A percentile compares a stretch with the other conserved stretches of the same genome.
phyloP scores from a whole-genome alignment of 2,113 vertebrate species.

The Bufo bufo region DNA sequence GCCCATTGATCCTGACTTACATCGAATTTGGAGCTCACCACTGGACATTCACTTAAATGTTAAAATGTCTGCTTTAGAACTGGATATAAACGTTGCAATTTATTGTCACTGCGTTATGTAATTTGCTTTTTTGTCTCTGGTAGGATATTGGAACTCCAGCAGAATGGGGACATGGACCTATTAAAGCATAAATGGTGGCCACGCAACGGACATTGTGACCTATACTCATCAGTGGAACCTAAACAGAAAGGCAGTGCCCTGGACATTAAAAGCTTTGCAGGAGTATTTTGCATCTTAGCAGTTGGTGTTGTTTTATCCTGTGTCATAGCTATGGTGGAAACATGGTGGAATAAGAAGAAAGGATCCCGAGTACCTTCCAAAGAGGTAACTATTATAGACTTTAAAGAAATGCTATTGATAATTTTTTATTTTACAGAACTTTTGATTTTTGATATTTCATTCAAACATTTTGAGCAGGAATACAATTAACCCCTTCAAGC shows the following conservation, averaged over 20 bases:
- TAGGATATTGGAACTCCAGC: slow-evolving; percentile 98
- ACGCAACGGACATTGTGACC: slow-evolving; percentile 90
- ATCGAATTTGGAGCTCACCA: no score
- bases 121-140: slow-evolving; percentile 59
- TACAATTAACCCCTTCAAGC: neutral
- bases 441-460: neutral
- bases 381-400: slow-evolving; percentile 82
- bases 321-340: slow-evolving; percentile 97
- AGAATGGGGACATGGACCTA: slow-evolving; percentile 96
- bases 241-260: slow-evolving; percentile 89
- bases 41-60: neutral
- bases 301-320: slow-evolving; percentile 97
- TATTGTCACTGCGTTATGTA: neutral
- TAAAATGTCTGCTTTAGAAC: neutral
- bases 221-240: slow-evolving; percentile 87
- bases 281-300: slow-evolving; percentile 96
- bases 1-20: no score
- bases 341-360: slow-evolving; percentile 97
- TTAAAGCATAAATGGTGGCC: slow-evolving; percentile 99
- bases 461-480: neutral
- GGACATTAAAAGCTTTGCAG: slow-evolving; percentile 97
- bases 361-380: slow-evolving; percentile 96
- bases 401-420: neutral
- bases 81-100: neutral
- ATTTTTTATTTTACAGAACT: neutral